Conservation (phyloP, 2,797 vertebrate species). For the Sandelia bainsii region DNA sequence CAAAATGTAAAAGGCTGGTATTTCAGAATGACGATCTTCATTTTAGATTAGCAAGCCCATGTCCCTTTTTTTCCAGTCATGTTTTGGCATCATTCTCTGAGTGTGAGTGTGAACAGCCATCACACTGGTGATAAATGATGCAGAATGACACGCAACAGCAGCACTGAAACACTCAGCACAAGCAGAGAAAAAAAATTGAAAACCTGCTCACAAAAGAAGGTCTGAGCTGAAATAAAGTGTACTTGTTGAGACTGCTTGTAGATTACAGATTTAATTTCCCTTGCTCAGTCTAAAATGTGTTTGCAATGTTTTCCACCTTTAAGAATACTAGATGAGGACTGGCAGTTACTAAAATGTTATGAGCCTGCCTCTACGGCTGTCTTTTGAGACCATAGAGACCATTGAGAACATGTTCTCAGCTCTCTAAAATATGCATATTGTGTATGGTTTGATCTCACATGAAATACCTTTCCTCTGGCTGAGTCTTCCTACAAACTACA, state of each 20-base stretch:
- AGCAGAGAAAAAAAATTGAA: slow-evolving; percentile 17
- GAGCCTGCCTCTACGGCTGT: slow-evolving; percentile 66
- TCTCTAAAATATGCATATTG: slow-evolving; percentile 56
- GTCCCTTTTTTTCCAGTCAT: slow-evolving; percentile 14
- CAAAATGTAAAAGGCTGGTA: slow-evolving; percentile 48
- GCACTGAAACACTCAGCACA: slow-evolving; percentile 29
- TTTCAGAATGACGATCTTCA: slow-evolving; percentile 55
- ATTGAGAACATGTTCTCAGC: slow-evolving; percentile 21
- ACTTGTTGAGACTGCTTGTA: slow-evolving; percentile 33
- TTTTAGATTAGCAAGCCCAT: slow-evolving; percentile 53
- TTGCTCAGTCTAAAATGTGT: slow-evolving; percentile 59
- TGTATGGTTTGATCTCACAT: slow-evolving; percentile 64
- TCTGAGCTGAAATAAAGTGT: slow-evolving; percentile 44
- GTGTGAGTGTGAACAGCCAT: slow-evolving; percentile 49
- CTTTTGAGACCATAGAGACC: slow-evolving; percentile 65
- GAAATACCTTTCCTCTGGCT: slow-evolving; percentile 28
- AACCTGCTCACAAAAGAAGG: slow-evolving; percentile 35
- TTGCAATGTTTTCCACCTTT: slow-evolving; percentile 63
- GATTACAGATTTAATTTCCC: slow-evolving; percentile 73
- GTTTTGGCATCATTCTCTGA: slow-evolving; percentile 35
- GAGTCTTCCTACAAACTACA: slow-evolving; percentile 34
- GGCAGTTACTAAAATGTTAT: slow-evolving; percentile 67
- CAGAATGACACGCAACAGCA: slow-evolving; percentile 57
- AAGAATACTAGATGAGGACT: slow-evolving; percentile 74
- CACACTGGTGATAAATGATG: slow-evolving; percentile 61